A percentile compares a stretch with the other conserved stretches of the same genome.
Evolutionary conservation across 1,140 invertebrate genomes (phyloP).

Genomic region (Drosophila subpulchrella): DNA sequence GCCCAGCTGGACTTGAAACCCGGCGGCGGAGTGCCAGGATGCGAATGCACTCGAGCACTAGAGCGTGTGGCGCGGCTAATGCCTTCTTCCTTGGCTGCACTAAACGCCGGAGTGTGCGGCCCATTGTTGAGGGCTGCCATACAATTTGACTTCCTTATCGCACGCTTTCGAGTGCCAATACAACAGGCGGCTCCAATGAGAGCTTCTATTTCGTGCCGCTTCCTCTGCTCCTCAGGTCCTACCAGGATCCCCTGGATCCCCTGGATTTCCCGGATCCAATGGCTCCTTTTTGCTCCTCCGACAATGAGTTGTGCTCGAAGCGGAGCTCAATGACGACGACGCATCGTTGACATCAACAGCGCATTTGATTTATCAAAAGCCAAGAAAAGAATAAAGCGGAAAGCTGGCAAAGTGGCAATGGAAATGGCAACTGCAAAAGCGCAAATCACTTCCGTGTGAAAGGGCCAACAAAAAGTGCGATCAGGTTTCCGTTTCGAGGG

Average conservation of each 20-base stretch:
- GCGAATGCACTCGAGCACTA: conserved; percentile 55
- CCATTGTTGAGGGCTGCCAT: conserved; percentile 72
- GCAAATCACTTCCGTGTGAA: conserved; percentile 71
- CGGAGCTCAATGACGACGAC: conserved; percentile 51
- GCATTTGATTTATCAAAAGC: conserved; percentile 71
- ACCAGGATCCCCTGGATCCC: conserved; percentile 1
- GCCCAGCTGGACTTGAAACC: conserved; percentile 16
- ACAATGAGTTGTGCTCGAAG: conserved; percentile 71
- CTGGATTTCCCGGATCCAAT: conserved; percentile 3
- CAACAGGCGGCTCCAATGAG: conserved; percentile 49
- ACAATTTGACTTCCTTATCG: conserved; percentile 80
- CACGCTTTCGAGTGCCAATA: conserved; percentile 56
- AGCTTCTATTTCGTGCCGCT: conserved; percentile 71
- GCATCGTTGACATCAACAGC: conserved; percentile 51
- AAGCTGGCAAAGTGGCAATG: conserved; percentile 61
- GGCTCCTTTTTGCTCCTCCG: conserved; percentile 24
- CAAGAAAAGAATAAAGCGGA: conserved; percentile 55
- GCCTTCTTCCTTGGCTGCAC: conserved; percentile 23
- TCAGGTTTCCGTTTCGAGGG: conserved; percentile 51
- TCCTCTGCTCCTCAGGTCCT: conserved; percentile 1
- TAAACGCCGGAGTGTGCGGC: conserved; percentile 61
- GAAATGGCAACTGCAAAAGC: conserved; percentile 54
- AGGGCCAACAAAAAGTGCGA: conserved; percentile 44
- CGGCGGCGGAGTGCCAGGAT: conserved; percentile 4
- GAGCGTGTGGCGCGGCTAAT: conserved; percentile 1